phyloP scores from a whole-genome alignment of 1,140 invertebrate genomes.

The Drosophila mauritiana region DNA sequence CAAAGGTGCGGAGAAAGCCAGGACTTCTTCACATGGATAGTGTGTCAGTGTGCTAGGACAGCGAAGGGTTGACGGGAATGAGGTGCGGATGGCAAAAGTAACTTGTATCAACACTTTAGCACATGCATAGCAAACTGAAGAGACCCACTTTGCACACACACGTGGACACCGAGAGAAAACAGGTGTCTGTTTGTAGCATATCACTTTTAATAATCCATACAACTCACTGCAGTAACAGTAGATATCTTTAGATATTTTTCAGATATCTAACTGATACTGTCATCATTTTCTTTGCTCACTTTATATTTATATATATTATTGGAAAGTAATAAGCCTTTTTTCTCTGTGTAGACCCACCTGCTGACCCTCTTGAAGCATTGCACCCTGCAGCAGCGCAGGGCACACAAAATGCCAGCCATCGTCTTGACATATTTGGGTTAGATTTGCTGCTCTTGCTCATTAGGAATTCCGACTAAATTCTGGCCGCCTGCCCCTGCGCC shows the following conservation, averaged over 20 bases:
- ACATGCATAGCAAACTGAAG: conserved; percentile 71
- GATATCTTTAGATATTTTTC: no score
- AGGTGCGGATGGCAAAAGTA: conserved; percentile 62
- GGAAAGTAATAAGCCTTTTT: not conserved
- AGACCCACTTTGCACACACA: conserved; percentile 56
- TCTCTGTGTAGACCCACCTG: conserved; percentile 50
- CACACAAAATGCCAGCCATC: conserved; percentile 65
- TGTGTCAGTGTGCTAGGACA: conserved; percentile 70
- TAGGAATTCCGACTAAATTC: conserved; percentile 71
- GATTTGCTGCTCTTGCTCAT: conserved; percentile 54
- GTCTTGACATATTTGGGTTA: conserved; percentile 79
- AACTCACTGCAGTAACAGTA: no score
- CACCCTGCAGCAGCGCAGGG: conserved; percentile 53
- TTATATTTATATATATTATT: no score
- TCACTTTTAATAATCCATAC: no score
- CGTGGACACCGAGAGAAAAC: conserved; percentile 6
- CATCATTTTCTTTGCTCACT: no score
- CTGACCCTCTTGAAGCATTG: conserved; percentile 74
- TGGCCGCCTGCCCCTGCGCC: conserved; percentile 26
- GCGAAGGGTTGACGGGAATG: conserved; percentile 32
- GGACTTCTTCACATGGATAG: conserved; percentile 27
- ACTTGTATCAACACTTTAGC: conserved; percentile 83
- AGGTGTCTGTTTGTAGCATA: not conserved
- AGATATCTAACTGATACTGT: no score
- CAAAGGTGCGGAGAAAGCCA: not conserved